Base-by-base conservation (phyloP, 2,888 invertebrate species). In the Xestobium rufovillosum region DNA sequence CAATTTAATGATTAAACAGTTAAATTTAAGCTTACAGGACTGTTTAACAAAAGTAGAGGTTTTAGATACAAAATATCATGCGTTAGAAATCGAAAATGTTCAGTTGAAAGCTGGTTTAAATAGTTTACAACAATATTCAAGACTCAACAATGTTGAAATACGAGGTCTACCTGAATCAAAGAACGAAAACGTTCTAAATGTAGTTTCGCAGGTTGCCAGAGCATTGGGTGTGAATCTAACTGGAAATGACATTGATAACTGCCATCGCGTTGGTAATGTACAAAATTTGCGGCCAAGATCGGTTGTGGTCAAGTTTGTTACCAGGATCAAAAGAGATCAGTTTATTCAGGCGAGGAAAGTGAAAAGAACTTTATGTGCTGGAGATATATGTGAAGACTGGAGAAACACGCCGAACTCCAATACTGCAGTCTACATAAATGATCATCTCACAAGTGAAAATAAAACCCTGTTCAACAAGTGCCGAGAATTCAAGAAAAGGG, bases 391-490 rank as follows among this genome's bases (percentile, higher is more conserved):
- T 19, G 23, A 19, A n/a, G 6, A n/a, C 6, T 19, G 23, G 23
- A 6, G n/a, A 6, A n/a, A 8, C n/a, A n/a, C 6, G n/a, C 23
- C 23, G 23, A n/a, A 19, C n/a, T 19, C 23, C n/a, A 19, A 6
- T n/a, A 19, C 6, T 8, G 6, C 6, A 8, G 23, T 19, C n/a
- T 19, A 19, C 23, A 19, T 19, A 8, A 19, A 19, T n/a, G 23
- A 19, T 19, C 23, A 19, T n/a, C n/a, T 19, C 6, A 8, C 23
- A n/a, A 8, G 6, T 19, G 23, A 6, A 19, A 19, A 19, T 8
- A 19, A 19, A 19, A 19, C n/a, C 23, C 23, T 19, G 23, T 19
- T 8, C n/a, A 6, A 19, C 23, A 19, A 19, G n/a, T 19, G 23
- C 23, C n/a, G 6, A 19, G 6, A 19, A n/a, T 19, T 19, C 23